Evolutionary conservation across 2,797 vertebrate species (phyloP).

Genomic region (Sparus aurata): DNA sequence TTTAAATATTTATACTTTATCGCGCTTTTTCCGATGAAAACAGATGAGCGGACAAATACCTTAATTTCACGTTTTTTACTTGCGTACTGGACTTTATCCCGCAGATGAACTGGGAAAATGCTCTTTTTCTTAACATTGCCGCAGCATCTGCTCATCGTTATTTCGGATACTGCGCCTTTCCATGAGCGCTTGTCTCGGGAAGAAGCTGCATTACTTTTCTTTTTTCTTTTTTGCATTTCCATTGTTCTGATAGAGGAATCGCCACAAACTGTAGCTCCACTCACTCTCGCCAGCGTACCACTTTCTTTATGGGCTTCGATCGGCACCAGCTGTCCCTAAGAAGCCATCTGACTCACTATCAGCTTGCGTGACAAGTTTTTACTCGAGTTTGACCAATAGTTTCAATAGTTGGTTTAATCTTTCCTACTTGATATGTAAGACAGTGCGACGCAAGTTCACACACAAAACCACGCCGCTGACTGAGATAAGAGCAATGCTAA

Average conservation of each 20-base stretch:
- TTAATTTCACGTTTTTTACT: slow-evolving; percentile 9
- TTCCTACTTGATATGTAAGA: not conserved
- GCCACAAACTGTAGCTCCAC: not conserved
- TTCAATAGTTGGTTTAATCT: slow-evolving; percentile 5
- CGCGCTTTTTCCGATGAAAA: not conserved
- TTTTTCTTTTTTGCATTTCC: not conserved
- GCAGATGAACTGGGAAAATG: not conserved
- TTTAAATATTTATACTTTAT: not conserved
- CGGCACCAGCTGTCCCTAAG: not conserved
- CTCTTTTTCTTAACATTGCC: not conserved
- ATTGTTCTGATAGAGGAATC: not conserved
- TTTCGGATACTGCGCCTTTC: slow-evolving; percentile 56
- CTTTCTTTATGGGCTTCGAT: not conserved
- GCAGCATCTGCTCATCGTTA: slow-evolving; percentile 52
- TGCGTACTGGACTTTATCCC: not conserved
- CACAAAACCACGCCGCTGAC: not conserved
- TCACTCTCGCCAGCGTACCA: not conserved
- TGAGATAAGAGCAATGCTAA: slow-evolving; percentile 1
- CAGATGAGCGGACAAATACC: not conserved
- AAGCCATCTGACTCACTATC: not conserved
- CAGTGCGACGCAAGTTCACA: not conserved
- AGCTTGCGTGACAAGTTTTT: slow-evolving; percentile 1
- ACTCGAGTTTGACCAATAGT: not conserved
- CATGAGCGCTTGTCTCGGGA: not conserved
- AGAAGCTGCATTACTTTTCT: not conserved